Evolutionary conservation across 1,140 invertebrate genomes (phyloP), one percentile per base, ranked within the genome.

Genomic region (Brachionus paranguensis): DNA sequence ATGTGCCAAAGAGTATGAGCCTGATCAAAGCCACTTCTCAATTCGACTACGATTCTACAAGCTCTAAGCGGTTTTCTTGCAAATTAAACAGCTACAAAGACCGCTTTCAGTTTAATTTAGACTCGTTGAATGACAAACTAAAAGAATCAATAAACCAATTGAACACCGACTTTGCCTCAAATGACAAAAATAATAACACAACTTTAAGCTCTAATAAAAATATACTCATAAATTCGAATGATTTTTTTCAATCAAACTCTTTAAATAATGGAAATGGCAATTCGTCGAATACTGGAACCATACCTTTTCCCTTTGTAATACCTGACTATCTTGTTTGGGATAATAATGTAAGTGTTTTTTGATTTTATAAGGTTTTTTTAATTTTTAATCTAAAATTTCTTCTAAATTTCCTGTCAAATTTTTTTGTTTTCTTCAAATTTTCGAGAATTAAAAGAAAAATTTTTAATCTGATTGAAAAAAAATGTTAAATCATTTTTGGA

Each of bases 71-170:
- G 12, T 76, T 76, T 24, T 20, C 72, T 20, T 50, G 72, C 29
- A 76, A 76, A 76, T 27, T 76, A 29, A 76, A 76, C 20, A 76
- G 72, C 8, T 76, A 76, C 47, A 76, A 76, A 50, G 72, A 76
- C 33, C 17, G 45, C 20, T 76, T 76, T 53, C 72, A 76, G 10
- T 76, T 50, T n/a, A 76, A 76, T 29, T 50, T 76, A 20, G 72
- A 76, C 43, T 50, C 45, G 7, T 50, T 76, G 12, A 76, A 76
- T 41, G 72, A 76, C 12, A 33, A 37, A 33, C 27, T 76, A 29
- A 76, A 76, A 76, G 72, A 76, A 17, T 72, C 68, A 11, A 72
- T 72, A 43, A 72, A 43, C 24, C 68, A 72, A 41, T 20, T 72
- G 10, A 72, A 72, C 17, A 72, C 33, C 43, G 68, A 72, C 10